A percentile compares a stretch with the other conserved stretches of the same genome.
These are phyloP conservation scores for Ridgeia piscesae DNA, from an alignment of 1,140 invertebrate genomes.

Conservation along the genomic window DNA sequence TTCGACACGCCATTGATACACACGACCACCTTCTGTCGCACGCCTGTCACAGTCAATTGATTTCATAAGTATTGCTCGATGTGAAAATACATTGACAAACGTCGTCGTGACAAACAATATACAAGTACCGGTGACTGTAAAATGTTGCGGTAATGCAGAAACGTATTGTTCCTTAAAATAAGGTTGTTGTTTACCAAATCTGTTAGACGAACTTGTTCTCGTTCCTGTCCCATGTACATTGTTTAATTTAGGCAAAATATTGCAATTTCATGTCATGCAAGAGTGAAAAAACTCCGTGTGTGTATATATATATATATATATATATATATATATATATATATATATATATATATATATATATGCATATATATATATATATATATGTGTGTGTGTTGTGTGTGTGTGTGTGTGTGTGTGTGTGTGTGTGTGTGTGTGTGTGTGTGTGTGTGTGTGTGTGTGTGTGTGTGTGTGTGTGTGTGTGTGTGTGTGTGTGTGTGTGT, in stretches of 20 bases:
- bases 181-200: neutral
- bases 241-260: neutral
- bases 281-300: neutral
- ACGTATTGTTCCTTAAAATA: neutral
- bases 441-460: too few relatives aligned
- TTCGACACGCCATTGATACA: slow-evolving; percentile 13
- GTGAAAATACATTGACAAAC: neutral
- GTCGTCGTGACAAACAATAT: neutral
- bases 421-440: too few relatives aligned
- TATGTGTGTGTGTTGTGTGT: too few relatives aligned
- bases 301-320: neutral
- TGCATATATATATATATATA: neutral
- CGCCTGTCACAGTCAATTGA: neutral
- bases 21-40: neutral
- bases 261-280: neutral
- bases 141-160: neutral
- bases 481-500: too few relatives aligned
- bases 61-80: neutral
- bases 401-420: too few relatives aligned
- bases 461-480: too few relatives aligned
- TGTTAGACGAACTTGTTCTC: neutral
- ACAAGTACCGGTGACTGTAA: neutral
- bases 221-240: neutral
- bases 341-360: neutral
- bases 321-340: neutral